These are phyloP conservation scores for Dusona sp. DNA, from an alignment of 2,888 invertebrate genomes.

Conservation along the genomic window DNA sequence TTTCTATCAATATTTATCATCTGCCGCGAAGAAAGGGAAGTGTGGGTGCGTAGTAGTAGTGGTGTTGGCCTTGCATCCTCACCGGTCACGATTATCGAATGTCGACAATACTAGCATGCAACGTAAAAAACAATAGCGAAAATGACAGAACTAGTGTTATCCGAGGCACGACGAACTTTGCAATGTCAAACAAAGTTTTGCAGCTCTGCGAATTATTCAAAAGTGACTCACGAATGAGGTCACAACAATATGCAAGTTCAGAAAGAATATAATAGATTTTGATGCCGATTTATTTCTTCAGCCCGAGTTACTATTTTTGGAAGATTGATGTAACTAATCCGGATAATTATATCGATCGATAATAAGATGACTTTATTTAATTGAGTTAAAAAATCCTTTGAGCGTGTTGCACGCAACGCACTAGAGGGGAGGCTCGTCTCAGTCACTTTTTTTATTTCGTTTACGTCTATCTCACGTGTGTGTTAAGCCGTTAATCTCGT, in stretches of 20 bases:
- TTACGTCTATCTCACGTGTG: not conserved
- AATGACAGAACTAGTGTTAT: not conserved
- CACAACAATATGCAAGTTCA: not conserved
- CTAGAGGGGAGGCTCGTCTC: not conserved
- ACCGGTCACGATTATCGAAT: not conserved
- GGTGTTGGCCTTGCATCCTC: conserved; percentile 11
- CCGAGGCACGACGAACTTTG: not conserved
- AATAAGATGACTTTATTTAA: not conserved
- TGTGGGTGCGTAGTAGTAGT: not conserved
- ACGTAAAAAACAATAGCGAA: not conserved
- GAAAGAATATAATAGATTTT: not conserved
- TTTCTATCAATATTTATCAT: not conserved
- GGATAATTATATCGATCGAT: not conserved
- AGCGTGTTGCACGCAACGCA: conserved; percentile 8
- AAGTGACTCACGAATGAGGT: not conserved
- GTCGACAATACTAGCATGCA: not conserved
- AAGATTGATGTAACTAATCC: not conserved
- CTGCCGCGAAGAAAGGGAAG: not conserved
- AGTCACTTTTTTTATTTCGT: not conserved
- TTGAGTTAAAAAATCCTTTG: not conserved
- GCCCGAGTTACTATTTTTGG: not conserved
- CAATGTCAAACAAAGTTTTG: not conserved
- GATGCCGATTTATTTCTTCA: not conserved
- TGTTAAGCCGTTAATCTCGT: not conserved
- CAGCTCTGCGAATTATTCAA: not conserved